phyloP scores from a whole-genome alignment of 1,140 invertebrate species.

The Lepidurus apus region DNA sequence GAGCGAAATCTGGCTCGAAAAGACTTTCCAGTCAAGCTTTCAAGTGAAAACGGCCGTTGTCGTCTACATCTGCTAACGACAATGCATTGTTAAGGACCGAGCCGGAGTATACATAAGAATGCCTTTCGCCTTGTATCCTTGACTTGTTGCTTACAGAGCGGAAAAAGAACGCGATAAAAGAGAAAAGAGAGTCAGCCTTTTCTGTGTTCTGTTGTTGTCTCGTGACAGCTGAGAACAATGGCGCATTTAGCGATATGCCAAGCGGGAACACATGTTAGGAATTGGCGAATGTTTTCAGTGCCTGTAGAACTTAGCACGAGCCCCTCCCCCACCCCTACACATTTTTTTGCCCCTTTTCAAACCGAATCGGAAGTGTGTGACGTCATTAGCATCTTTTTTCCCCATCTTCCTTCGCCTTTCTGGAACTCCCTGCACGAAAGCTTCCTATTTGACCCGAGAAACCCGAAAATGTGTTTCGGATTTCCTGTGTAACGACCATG shows the following conservation, averaged over 20 bases:
- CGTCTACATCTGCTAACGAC: background rate
- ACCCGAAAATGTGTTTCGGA: conserved; percentile 21
- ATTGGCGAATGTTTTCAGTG: background rate
- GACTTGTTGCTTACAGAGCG: no score
- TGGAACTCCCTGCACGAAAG: background rate
- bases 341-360: no score
- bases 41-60: background rate
- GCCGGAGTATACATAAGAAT: no score
- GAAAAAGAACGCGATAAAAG: no score
- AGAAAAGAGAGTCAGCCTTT: background rate
- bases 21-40: background rate
- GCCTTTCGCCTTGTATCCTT: no score
- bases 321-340: background rate
- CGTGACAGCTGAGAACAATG: conserved; percentile 2
- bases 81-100: background rate
- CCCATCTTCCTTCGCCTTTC: background rate
- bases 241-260: background rate
- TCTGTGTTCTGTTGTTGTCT: background rate
- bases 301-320: background rate
- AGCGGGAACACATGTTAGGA: background rate
- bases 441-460: background rate
- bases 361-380: background rate
- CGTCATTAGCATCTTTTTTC: background rate
- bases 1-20: no score
- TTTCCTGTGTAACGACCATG: conserved; percentile 17